Base-by-base conservation (phyloP, 2,113 vertebrate genomes). In the Sorex fumeus region DNA sequence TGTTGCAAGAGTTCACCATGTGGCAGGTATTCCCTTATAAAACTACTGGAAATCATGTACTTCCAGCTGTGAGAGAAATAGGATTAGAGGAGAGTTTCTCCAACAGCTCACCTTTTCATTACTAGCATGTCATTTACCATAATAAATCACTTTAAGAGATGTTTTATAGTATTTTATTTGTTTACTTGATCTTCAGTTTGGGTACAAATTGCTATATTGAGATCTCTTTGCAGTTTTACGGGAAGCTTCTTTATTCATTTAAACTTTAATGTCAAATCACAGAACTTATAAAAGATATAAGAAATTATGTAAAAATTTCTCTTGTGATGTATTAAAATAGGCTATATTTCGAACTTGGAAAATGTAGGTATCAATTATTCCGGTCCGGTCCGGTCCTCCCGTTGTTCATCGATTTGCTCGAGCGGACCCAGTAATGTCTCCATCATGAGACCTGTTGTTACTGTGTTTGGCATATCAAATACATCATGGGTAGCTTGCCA, bases 61-160 rank as follows among this genome's bases (percentile, higher is more conserved):
- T 80, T 62, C 69, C 86, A 91, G 87, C 71, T 88, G 88, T 70
- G 94, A 90, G 0, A 64, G 62, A 92, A 93, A 80, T 53, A 64
- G 76, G 45, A 77, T 18, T 87, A 69, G n/a, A 79, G 32, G 34
- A 36, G 11, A 50, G 25, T 15, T 53, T 3, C 64, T 81, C 60
- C 67, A 1, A 67, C 45, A 72, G 19, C 36, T 71, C 60, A 92
- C 53, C 79, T 94, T 64, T 50, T 71, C 90, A 89, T 28, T 64
- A 70, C 40, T 11, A 43, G 34, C 40, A 62, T 67, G 1, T 60
- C 72, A 50, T 91, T 92, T 62, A 79, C 36, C 70, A 18, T 13
- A 47, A 88, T 43, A 57, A 84, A 76, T 87, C 85, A 71, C 69
- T 91, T 72, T 40, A 91, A 89, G 83, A 79, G 62, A 3, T n/a